Conservation (phyloP, 2,888 invertebrate genomes). For the Chrysomela aeneicollis region DNA sequence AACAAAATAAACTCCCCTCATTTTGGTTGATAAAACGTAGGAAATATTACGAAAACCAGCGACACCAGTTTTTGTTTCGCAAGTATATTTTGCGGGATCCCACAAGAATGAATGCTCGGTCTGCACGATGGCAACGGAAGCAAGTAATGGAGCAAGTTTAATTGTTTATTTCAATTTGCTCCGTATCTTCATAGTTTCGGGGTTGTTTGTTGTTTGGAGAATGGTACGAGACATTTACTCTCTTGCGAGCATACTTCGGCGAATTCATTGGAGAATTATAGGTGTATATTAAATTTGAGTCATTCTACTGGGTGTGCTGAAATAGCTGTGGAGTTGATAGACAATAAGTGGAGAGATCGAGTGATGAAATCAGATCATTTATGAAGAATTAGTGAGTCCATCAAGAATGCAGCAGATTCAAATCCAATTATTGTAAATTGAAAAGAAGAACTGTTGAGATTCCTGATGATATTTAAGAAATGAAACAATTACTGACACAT, state of each 20-base stretch:
- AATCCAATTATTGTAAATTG: too few relatives aligned
- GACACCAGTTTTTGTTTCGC: slow-evolving; percentile 25
- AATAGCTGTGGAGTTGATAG: too few relatives aligned
- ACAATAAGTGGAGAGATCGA: too few relatives aligned
- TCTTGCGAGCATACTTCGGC: slow-evolving; percentile 53
- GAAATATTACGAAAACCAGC: background rate
- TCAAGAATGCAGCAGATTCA: too few relatives aligned
- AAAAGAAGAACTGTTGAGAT: too few relatives aligned
- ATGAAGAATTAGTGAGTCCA: too few relatives aligned
- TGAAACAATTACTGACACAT: too few relatives aligned
- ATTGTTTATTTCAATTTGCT: slow-evolving; percentile 55
- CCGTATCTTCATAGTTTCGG: slow-evolving; percentile 52
- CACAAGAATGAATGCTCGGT: slow-evolving; percentile 38
- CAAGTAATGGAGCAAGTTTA: slow-evolving; percentile 48
- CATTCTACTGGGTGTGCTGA: too few relatives aligned
- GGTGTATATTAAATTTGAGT: slow-evolving; percentile 33
- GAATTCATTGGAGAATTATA: slow-evolving; percentile 54
- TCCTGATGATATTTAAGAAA: too few relatives aligned
- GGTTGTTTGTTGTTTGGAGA: slow-evolving; percentile 51
- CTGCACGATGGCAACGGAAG: slow-evolving; percentile 34
- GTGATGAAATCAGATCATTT: too few relatives aligned
- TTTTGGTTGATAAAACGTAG: background rate
- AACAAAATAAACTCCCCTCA: background rate
- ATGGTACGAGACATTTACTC: slow-evolving; percentile 51
- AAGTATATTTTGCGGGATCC: slow-evolving; percentile 38